phyloP scores from a whole-genome alignment of 2,888 invertebrate genomes.

The Dexiosoma caninum region DNA sequence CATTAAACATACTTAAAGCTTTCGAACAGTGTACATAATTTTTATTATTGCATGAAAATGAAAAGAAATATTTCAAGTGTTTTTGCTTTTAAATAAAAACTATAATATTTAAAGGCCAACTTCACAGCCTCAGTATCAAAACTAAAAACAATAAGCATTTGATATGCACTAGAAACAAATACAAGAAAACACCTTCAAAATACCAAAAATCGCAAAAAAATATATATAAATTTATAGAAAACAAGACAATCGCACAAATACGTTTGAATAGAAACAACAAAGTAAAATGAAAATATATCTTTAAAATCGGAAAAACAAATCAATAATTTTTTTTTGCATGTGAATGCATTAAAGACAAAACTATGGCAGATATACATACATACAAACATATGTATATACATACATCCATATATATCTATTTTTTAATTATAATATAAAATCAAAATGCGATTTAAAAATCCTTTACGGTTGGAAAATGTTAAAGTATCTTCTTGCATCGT shows the following conservation, averaged over 20 bases:
- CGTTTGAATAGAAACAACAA: not conserved
- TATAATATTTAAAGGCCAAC: conserved; percentile 60
- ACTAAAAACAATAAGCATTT: conserved; percentile 55
- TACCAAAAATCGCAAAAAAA: conserved; percentile 42
- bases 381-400: not conserved
- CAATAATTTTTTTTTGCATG: conserved; percentile 17
- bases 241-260: too few species aligned
- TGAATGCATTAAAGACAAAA: not conserved
- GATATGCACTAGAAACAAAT: conserved; percentile 60
- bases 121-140: conserved; percentile 58
- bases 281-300: conserved; percentile 24
- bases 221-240: conserved; percentile 13
- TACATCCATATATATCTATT: not conserved
- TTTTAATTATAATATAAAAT: conserved; percentile 44
- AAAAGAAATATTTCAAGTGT: conserved; percentile 1
- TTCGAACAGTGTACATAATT: conserved; percentile 33
- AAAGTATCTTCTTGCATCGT: conserved; percentile 41
- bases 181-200: conserved; percentile 63
- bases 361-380: not conserved
- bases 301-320: conserved; percentile 37
- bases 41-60: conserved; percentile 17
- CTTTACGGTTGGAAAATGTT: conserved; percentile 40
- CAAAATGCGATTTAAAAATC: conserved; percentile 20
- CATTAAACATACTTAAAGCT: not conserved
- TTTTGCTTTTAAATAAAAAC: conserved; percentile 37